Evolutionary conservation across 1,140 invertebrate species (phyloP), one percentile per base, ranked within the genome.

Genomic region (Oncopeltus fasciatus): DNA sequence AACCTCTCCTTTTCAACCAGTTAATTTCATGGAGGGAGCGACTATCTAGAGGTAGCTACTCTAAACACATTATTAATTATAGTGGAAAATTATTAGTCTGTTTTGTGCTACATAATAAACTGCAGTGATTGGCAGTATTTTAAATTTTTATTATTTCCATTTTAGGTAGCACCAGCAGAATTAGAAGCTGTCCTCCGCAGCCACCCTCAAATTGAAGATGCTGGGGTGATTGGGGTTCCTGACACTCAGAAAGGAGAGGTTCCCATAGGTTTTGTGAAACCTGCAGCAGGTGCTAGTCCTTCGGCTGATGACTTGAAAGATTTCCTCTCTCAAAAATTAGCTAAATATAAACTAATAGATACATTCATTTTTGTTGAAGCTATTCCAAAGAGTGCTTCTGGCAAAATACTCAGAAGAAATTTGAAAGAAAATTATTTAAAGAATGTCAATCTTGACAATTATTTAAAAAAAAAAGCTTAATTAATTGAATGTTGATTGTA

Each of bases 321-420:
- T 24, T 53, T 53, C 24, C 26, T 53, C 21, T 18, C 49, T 16
- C 77, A 69, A 28, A 83, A 81, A 68, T 80, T 87, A 1, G 78
- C 83, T 0, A 74, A 78, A 2, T 86, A 81, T 65, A 89, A 89
- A 68, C 76, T 79, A 59, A 74, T 89, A 66, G 85, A 82, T 27
- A 80, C 82, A 12, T 77, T 89, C 2, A 73, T 81, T 63, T 83
- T 89, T 64, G 71, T 86, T 0, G 72, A 83, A 2, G 72, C 76
- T 57, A 85, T 91, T 68, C 87, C 87, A 4, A 89, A 87, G 72
- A 86, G 78, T 68, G 69, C 81, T 0, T 77, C 82, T 1, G 88
- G 87, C 28, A 90, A 90, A 77, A 87, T 88, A 65, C 71, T 90
- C 57, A 78, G 85, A 64, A 77, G 76, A 66, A 71, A 78, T 21